phyloP scores from a whole-genome alignment of 2,888 invertebrate species.

The Buathra laborator region DNA sequence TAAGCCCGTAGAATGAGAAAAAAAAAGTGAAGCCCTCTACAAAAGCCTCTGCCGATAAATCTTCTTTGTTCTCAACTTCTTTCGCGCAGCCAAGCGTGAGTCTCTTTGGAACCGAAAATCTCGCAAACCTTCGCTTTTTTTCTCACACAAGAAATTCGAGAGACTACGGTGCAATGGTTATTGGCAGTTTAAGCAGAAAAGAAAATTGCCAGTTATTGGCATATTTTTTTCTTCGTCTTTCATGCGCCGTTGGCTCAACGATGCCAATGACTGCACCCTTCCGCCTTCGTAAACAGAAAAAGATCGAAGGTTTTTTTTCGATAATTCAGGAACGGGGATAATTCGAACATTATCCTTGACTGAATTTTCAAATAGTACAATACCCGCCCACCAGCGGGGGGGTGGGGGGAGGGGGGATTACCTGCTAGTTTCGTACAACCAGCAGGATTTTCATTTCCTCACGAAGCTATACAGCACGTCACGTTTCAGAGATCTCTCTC shows the following conservation, averaged over 20 bases:
- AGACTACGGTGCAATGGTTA: background rate
- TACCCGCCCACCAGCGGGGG: conserved; percentile 12
- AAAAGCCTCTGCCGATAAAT: background rate
- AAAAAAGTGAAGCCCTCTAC: background rate
- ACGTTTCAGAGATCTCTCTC: conserved; percentile 56
- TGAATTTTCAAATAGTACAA: conserved; percentile 12
- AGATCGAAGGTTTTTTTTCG: background rate
- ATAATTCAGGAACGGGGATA: conserved; percentile 3
- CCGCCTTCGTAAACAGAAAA: background rate
- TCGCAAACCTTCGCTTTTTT: background rate
- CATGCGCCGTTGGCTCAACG: background rate
- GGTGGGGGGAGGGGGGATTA: background rate
- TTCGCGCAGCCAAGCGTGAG: background rate
- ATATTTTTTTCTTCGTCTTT: background rate
- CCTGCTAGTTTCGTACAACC: conserved; percentile 13
- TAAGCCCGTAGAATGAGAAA: background rate
- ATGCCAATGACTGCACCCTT: background rate
- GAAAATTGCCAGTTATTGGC: background rate
- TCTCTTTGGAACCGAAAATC: conserved; percentile 1
- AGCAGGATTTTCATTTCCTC: background rate
- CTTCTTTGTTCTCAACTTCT: conserved; percentile 8
- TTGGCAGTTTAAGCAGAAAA: background rate
- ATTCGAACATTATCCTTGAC: conserved; percentile 10
- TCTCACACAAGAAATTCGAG: background rate
- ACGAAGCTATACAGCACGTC: conserved; percentile 11